Evolutionary conservation across 64 coral and sea anemone species (phyloP).

Genomic region (Dendronephthya gigantea): DNA sequence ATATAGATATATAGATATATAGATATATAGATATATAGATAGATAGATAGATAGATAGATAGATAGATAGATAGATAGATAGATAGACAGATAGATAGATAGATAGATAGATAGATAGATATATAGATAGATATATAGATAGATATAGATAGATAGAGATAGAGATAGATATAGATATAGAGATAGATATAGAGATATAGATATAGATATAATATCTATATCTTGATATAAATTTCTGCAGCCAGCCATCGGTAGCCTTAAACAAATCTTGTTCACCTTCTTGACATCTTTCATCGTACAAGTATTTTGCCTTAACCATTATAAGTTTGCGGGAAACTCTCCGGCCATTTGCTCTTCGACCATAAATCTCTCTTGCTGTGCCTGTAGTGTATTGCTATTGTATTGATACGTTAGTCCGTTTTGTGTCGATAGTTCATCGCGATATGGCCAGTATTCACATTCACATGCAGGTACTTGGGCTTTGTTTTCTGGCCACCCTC

Average conservation of each 20-base stretch:
- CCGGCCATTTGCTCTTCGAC: background rate
- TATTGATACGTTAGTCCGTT: slow-evolving; percentile 18
- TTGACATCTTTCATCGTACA: background rate
- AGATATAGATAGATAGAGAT: too few relatives aligned
- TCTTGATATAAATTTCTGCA: slow-evolving; percentile 26
- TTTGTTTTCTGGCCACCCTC: slow-evolving; percentile 23
- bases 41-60: too few relatives aligned
- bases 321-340: slow-evolving; percentile 13
- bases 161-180: too few relatives aligned
- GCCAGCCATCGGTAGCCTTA: slow-evolving; percentile 3
- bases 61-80: too few relatives aligned
- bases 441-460: slow-evolving; percentile 26
- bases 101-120: too few relatives aligned
- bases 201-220: too few relatives aligned
- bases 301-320: background rate
- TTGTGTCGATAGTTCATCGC: slow-evolving; percentile 29
- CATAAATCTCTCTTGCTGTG: slow-evolving; percentile 20
- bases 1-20: too few relatives aligned
- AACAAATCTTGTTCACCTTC: background rate
- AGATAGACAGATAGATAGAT: too few relatives aligned
- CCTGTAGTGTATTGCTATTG: slow-evolving; percentile 25
- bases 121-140: too few relatives aligned
- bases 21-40: too few relatives aligned
- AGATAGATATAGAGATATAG: too few relatives aligned
- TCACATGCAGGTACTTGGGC: background rate